phyloP scores from a whole-genome alignment of 1,140 invertebrate genomes.

The Sarcophaga bullata region DNA sequence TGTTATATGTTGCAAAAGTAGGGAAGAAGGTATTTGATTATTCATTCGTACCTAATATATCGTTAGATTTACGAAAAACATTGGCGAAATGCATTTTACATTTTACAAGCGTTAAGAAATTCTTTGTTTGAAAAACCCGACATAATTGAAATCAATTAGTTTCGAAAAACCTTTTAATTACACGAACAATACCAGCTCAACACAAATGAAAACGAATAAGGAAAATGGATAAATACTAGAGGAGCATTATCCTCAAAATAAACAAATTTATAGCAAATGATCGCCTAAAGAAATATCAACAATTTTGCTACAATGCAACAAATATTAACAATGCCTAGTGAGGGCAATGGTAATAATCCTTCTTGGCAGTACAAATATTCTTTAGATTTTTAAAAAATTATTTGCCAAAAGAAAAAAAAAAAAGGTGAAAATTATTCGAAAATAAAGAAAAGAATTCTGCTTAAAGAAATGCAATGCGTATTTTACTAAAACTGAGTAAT shows the following conservation, averaged over 20 bases:
- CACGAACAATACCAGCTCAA: slow-evolving; percentile 47
- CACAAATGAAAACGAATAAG: slow-evolving; percentile 56
- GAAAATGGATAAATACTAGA: slow-evolving; percentile 36
- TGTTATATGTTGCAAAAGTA: too few relatives aligned
- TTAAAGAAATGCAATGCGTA: neutral
- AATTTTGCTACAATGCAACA: too few relatives aligned
- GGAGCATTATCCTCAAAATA: slow-evolving; percentile 34
- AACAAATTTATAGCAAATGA: slow-evolving; percentile 34
- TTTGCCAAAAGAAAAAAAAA: neutral
- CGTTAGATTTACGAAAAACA: too few relatives aligned
- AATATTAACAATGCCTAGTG: slow-evolving; percentile 51
- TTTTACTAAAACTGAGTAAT: neutral
- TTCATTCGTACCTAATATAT: too few relatives aligned
- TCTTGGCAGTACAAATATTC: slow-evolving; percentile 42
- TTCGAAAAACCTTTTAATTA: slow-evolving; percentile 64
- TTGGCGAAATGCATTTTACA: too few relatives aligned
- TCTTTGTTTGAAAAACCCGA: slow-evolving; percentile 51
- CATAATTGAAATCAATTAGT: slow-evolving; percentile 65
- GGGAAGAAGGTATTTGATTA: too few relatives aligned
- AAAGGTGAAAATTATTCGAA: neutral
- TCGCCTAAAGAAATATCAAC: slow-evolving; percentile 39
- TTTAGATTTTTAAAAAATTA: neutral
- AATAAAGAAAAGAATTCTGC: neutral
- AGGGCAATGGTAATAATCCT: slow-evolving; percentile 60
- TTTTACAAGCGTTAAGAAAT: neutral